Evolutionary conservation across 2,797 vertebrate species (phyloP).

Genomic region (Zalophus californianus): DNA sequence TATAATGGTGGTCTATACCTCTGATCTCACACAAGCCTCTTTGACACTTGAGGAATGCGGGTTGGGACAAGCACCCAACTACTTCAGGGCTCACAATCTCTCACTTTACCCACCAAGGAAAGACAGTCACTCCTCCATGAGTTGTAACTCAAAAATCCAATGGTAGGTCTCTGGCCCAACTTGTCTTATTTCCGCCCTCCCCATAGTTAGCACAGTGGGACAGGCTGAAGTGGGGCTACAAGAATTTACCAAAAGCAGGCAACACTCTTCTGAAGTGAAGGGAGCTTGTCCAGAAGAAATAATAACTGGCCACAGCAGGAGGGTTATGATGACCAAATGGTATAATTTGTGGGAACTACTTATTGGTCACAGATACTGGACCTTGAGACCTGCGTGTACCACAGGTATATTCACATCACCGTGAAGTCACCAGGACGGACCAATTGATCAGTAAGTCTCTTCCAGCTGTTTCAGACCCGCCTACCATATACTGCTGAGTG

Average conservation of each 20-base stretch:
- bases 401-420: fast-evolving
- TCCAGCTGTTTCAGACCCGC: not conserved
- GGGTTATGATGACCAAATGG: not conserved
- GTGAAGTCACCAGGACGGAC: not conserved
- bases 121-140: not conserved
- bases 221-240: not conserved
- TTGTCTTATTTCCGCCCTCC: not conserved
- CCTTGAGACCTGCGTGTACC: fast-evolving
- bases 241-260: not conserved
- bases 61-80: not conserved
- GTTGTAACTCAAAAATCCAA: not conserved
- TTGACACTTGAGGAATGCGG: not conserved
- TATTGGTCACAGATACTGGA: not conserved
- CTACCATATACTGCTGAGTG: too few species aligned
- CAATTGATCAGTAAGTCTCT: not conserved
- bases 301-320: not conserved
- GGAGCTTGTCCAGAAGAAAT: not conserved
- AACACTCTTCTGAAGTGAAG: not conserved
- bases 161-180: too few species aligned
- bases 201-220: not conserved
- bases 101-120: not conserved
- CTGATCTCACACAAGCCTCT: not conserved
- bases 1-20: not conserved
- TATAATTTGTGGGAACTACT: not conserved
- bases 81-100: not conserved